Conservation (phyloP, 2,113 vertebrate species). For the Pygoscelis adeliae region DNA sequence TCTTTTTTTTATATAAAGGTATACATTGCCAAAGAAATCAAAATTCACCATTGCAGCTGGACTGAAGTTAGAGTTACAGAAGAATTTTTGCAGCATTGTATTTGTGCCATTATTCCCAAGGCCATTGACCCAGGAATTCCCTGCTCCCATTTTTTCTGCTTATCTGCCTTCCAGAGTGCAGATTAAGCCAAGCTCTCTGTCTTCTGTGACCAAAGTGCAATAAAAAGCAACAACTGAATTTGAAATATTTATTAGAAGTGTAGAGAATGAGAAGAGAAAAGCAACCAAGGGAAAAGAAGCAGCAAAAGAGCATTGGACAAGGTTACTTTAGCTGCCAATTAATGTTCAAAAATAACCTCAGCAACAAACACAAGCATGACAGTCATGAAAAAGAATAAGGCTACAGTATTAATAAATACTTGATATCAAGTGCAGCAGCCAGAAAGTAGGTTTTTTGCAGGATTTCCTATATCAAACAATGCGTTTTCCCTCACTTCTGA, state of each 20-base stretch:
- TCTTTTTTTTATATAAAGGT: not conserved
- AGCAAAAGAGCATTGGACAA: slow-evolving; percentile 44
- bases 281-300: slow-evolving; percentile 39
- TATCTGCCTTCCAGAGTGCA: slow-evolving; percentile 1
- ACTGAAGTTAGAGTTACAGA: not conserved
- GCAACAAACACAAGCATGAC: slow-evolving; percentile 10
- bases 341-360: slow-evolving; percentile 42
- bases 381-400: not conserved
- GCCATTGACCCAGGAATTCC: not conserved
- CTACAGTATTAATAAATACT: not conserved
- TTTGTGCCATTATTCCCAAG: not conserved
- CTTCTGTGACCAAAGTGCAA: slow-evolving; percentile 29
- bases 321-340: slow-evolving; percentile 55
- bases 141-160: not conserved
- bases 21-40: not conserved
- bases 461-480: not conserved
- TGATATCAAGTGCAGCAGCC: not conserved
- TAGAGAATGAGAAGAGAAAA: slow-evolving; percentile 16
- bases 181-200: slow-evolving; percentile 10
- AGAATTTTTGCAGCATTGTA: not conserved
- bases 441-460: not conserved
- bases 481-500: not conserved
- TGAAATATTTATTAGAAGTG: slow-evolving; percentile 59
- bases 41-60: not conserved
- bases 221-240: slow-evolving; percentile 51